Base-by-base conservation (phyloP, 2,113 vertebrate genomes). In the Psittacula cyanocephala region DNA sequence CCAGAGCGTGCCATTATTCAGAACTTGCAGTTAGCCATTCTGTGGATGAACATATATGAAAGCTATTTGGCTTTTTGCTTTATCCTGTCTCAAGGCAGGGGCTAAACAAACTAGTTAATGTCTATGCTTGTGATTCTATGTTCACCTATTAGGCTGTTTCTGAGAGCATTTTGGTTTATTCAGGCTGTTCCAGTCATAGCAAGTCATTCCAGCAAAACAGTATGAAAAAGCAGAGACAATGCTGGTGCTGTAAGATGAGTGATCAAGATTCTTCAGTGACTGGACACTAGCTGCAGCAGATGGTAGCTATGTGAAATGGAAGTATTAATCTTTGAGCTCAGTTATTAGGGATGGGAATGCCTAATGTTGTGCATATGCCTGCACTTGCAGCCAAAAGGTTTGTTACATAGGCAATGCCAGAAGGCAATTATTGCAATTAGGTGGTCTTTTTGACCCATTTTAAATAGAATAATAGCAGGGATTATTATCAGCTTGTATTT, bases 371-470 rank as follows among this genome's bases (percentile, higher is more conserved):
- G 41, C 79, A 86, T 43, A 57, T 39, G 68, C 39, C 49, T 83
- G 25, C 57, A 70, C 22, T 9, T 1, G 28, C 23, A 59, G 91
- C 83, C 90, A 89, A 87, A 80, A 92, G 52, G 67, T 63, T 92
- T 91, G 72, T 19, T 75, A 37, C 52, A 46, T 27, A 47, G 44
- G 77, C 86, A 92, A 19, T 43, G 86, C 92, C 86, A 93, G 77
- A 72, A 93, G 74, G 49, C 74, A 94, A 84, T 93, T 94, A 96
- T 13, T 27, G 62, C 72, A 86, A 93, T 94, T 92, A 91, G 74
- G 84, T 57, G 37, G 65, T 41, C 60, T 41, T 94, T 93, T 25
- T 62, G 72, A 96, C 83, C 92, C 43, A 47, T 44, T 92, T 86
- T 39, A 69, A 95, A 93, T 69, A 59, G 57, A 53, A 77, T 87